Evolutionary conservation across 92 coral and sea anemone species (phyloP).

Genomic region (Zoanthus sansibaricus): DNA sequence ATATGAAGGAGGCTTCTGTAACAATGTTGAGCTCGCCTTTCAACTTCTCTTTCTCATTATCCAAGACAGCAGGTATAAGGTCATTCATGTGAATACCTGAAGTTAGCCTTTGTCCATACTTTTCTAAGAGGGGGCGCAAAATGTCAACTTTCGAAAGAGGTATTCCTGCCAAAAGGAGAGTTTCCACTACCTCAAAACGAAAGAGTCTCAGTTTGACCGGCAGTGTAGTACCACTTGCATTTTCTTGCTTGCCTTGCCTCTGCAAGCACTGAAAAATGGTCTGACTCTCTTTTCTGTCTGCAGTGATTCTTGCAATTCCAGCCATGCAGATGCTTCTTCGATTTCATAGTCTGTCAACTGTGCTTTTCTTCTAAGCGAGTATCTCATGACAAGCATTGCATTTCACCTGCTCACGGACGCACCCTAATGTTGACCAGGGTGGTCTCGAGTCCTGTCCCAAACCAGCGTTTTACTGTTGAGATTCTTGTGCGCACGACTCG

Average conservation of each 20-base stretch:
- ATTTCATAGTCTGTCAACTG: conserved; percentile 53
- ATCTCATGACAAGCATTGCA: conserved; percentile 59
- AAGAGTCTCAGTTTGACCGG: conserved; percentile 45
- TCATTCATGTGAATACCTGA: conserved; percentile 65
- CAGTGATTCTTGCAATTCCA: conserved; percentile 60
- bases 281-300: conserved; percentile 60
- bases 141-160: not conserved
- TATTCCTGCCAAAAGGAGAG: not conserved
- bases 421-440: conserved; percentile 64
- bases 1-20: conserved; percentile 50
- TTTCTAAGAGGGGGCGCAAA: conserved; percentile 57
- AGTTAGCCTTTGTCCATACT: conserved; percentile 62
- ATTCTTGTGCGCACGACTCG: conserved; percentile 54
- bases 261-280: conserved; percentile 58
- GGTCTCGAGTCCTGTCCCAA: conserved; percentile 58
- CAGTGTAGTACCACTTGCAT: conserved; percentile 57
- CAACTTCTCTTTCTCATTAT: conserved; percentile 56
- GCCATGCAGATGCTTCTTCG: conserved; percentile 58
- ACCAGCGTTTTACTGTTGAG: conserved; percentile 52
- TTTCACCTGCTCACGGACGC: conserved; percentile 56
- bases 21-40: conserved; percentile 55
- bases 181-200: conserved; percentile 54
- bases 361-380: conserved; percentile 51
- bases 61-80: conserved; percentile 54
- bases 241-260: conserved; percentile 59